Base-by-base conservation (phyloP, 1,140 invertebrate genomes). In the Oncopodura yosiiana region DNA sequence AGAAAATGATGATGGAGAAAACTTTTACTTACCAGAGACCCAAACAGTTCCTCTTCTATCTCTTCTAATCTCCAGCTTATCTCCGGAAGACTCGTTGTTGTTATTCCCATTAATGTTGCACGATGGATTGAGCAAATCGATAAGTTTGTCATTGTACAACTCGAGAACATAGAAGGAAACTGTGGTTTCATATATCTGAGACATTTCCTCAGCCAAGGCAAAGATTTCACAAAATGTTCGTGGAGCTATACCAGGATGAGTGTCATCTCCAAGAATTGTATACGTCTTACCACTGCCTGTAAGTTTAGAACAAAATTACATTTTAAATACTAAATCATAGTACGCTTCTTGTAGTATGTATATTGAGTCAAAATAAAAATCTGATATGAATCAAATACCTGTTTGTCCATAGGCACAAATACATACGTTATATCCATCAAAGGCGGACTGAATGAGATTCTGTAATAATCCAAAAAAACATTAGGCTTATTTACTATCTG, bases 391-490 rank as follows among this genome's bases (percentile, higher is more conserved):
- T 0, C 92, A 92, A 66, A 86, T 90, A 27, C 90, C 90, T 3
- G 91, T 94, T 72, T 94, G 91, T 0, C 92, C 92, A 72, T 95
- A 95, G 3, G 92, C 92, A 77, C 94, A 94, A 37, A 95, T 88
- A 69, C 90, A 94, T 1, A 94, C 88, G 72, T 95, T 92, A 67
- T 93, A 94, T 0, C 92, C 92, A 74, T 95, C 91, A 9, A 94
- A 68, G 3, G 87, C 86, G 24, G 86, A 90, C 69, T 93, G 74
- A 3, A 76, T 71, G n/a, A 75, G 62, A 50, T 65, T 63, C 63
- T 65, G 36, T 3, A 61, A 29, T 23, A 43, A 49, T n/a, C 0
- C 9, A 14, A 19, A 26, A 42, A 42, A 52, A 46, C 16, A 41
- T 9, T 12, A 11, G 19, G 19, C 6, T 9, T 34, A 9, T 9